These are phyloP conservation scores for Carcina quercana DNA, from an alignment of 2,888 invertebrate genomes.

Conservation along the genomic window DNA sequence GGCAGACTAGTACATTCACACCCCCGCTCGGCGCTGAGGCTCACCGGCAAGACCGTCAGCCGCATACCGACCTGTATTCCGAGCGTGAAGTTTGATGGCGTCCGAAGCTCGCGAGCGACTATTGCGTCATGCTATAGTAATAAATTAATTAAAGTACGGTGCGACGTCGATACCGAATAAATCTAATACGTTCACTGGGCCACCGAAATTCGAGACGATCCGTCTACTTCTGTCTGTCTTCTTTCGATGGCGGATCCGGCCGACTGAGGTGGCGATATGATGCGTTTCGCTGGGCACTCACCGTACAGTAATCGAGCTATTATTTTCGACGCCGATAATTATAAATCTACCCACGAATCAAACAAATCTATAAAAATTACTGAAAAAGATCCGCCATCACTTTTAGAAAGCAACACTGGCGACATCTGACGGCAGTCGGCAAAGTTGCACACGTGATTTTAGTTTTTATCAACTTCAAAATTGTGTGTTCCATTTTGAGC, in stretches of 20 bases:
- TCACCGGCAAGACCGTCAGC: conserved; percentile 13
- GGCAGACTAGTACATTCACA: conserved; percentile 12
- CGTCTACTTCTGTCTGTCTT: conserved; percentile 37
- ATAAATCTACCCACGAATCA: conserved; percentile 67
- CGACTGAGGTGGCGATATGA: conserved; percentile 31
- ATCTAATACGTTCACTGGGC: conserved; percentile 47
- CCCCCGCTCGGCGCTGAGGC: not conserved
- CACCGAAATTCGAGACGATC: conserved; percentile 63
- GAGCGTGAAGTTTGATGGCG: conserved; percentile 38
- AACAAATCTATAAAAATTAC: conserved; percentile 58
- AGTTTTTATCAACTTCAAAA: conserved; percentile 49
- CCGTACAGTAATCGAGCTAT: conserved; percentile 41
- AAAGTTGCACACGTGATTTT: conserved; percentile 64
- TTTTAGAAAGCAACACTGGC: conserved; percentile 53
- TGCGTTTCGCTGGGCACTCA: conserved; percentile 48
- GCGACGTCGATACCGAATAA: conserved; percentile 47
- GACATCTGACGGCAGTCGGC: conserved; percentile 55
- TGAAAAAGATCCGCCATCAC: conserved; percentile 71
- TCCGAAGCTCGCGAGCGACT: conserved; percentile 25
- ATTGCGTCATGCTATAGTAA: conserved; percentile 60
- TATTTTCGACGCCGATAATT: conserved; percentile 54
- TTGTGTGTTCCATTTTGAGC: conserved; percentile 47
- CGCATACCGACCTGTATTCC: conserved; percentile 47
- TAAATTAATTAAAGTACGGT: conserved; percentile 41
- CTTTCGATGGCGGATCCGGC: conserved; percentile 36